A percentile compares a stretch with the other conserved stretches of the same genome.
These are phyloP conservation scores for Theretra japonica DNA, from an alignment of 2,888 invertebrate species.

Conservation along the genomic window DNA sequence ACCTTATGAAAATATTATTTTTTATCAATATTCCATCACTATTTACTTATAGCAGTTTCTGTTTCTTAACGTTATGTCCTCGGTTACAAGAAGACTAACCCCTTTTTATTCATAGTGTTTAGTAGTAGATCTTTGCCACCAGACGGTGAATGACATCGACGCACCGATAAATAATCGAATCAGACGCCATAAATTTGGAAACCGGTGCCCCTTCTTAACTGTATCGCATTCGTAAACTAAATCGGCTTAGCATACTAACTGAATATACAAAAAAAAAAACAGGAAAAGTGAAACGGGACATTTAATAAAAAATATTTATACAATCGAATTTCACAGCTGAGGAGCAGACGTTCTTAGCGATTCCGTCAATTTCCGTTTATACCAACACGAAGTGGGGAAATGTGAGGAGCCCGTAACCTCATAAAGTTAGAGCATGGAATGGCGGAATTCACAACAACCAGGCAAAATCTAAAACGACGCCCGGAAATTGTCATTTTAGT, in stretches of 20 bases:
- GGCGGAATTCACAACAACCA: slow-evolving; percentile 21
- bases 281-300: not conserved
- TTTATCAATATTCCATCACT: too few relatives aligned
- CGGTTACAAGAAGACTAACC: too few relatives aligned
- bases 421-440: slow-evolving; percentile 20
- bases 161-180: not conserved
- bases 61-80: too few relatives aligned
- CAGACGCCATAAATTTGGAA: not conserved
- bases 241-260: not conserved
- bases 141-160: not conserved
- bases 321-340: slow-evolving; percentile 11
- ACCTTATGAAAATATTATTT: too few relatives aligned
- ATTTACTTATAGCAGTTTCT: too few relatives aligned
- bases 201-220: not conserved
- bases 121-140: too few relatives aligned
- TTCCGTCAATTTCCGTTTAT: slow-evolving; percentile 16
- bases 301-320: not conserved
- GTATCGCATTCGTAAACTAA: not conserved
- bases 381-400: not conserved
- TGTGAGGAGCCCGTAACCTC: slow-evolving; percentile 3
- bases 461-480: slow-evolving; percentile 22
- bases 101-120: too few relatives aligned
- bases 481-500: slow-evolving; percentile 26
- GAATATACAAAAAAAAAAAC: not conserved
- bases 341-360: slow-evolving; percentile 3